Conservation (phyloP, 2,888 invertebrate species). For the Limnephilus rhombicus region DNA sequence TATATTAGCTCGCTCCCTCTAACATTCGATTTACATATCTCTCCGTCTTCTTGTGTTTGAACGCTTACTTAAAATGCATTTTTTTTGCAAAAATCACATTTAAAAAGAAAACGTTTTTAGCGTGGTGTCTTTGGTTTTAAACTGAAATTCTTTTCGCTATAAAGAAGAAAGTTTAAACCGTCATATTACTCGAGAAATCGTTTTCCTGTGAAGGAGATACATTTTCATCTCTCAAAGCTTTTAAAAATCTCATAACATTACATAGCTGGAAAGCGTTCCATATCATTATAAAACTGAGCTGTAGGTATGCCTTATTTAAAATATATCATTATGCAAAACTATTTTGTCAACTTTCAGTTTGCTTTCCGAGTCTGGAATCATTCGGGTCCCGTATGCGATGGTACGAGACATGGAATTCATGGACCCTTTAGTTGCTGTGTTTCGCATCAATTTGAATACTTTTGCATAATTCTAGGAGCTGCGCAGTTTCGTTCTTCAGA, state of each 20-base stretch:
- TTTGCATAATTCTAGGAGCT: constrained; percentile 31
- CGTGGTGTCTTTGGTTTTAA: not conserved
- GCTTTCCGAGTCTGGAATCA: not conserved
- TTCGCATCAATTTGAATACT: constrained; percentile 41
- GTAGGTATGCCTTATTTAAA: not conserved
- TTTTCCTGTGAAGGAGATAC: not conserved
- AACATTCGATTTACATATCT: no score
- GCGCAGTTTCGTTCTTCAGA: not conserved
- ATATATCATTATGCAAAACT: constrained; percentile 24
- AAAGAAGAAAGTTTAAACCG: not conserved
- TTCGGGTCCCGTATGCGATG: constrained; percentile 6
- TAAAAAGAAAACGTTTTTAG: not conserved
- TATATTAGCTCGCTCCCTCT: no score
- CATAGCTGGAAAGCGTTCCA: not conserved
- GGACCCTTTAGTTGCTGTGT: constrained; percentile 1
- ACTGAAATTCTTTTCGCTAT: not conserved
- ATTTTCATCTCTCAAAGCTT: not conserved
- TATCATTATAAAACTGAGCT: not conserved
- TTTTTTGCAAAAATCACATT: not conserved
- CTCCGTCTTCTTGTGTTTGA: no score
- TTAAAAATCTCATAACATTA: not conserved
- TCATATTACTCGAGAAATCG: not conserved
- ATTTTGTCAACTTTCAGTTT: constrained; percentile 6
- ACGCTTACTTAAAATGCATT: no score
- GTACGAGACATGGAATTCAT: constrained; percentile 17